A percentile compares a stretch with the other conserved stretches of the same genome.
phyloP scores from a whole-genome alignment of 2,888 invertebrate genomes.

The Drosophila paramelanica region DNA sequence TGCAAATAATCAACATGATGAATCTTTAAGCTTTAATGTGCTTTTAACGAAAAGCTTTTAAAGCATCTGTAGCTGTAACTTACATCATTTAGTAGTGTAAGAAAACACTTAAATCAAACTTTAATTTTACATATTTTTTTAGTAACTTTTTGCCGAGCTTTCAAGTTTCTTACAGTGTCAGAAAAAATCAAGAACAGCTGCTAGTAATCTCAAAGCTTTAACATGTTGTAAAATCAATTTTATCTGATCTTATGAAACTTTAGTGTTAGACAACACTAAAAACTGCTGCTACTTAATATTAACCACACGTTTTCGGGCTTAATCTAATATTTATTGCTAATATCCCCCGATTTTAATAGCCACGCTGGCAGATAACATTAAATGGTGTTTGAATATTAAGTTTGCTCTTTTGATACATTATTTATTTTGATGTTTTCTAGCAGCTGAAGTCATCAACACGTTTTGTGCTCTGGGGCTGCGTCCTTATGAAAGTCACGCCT shows the following conservation, averaged over 20 bases:
- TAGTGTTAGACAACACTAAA: neutral
- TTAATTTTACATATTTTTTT: too few relatives aligned
- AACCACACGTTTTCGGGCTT: neutral
- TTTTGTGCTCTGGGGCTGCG: constrained; percentile 23
- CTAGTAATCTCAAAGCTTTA: neutral
- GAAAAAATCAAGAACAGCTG: too few relatives aligned
- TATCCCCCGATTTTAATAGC: constrained; percentile 24
- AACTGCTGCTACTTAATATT: neutral
- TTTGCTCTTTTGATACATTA: constrained; percentile 23
- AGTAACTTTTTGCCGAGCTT: too few relatives aligned
- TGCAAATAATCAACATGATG: too few relatives aligned
- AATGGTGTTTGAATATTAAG: constrained; percentile 48
- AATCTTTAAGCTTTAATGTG: too few relatives aligned
- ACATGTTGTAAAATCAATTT: too few relatives aligned
- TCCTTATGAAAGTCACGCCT: constrained; percentile 49
- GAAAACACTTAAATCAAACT: too few relatives aligned
- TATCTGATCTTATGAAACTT: neutral
- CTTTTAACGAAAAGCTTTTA: too few relatives aligned
- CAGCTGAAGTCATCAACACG: constrained; percentile 32
- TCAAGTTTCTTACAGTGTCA: too few relatives aligned
- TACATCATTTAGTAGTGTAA: too few relatives aligned
- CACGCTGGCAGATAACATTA: constrained; percentile 13
- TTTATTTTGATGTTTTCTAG: constrained; percentile 16
- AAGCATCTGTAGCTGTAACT: too few relatives aligned
- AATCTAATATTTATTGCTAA: constrained; percentile 26